Evolutionary conservation across 1,140 invertebrate genomes (phyloP), one percentile per base, ranked within the genome.

Genomic region (Kradibia gibbosae): DNA sequence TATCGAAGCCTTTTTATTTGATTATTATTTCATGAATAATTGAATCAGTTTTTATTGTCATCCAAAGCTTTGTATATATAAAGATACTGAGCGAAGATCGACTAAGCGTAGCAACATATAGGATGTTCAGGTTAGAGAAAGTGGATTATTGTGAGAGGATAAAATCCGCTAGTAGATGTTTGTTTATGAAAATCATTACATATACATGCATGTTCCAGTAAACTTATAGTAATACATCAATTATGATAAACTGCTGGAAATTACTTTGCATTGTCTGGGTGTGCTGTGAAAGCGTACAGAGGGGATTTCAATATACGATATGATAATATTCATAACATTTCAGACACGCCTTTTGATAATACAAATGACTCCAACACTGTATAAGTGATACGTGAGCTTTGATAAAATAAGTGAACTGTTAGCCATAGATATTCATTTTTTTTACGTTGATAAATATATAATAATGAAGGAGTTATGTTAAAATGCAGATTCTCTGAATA

Each of bases 191-290:
- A 81, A 75, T 60, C 55, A 3, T 53, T 71, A 42, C 8, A 39
- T 1, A 22, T 28, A 17, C 55, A 50, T 42, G 60, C n/a, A 55
- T 39, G 28, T 20, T 60, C 62, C 25, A 55, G n/a, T 80, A 80
- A 80, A 80, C 74, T 53, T 57, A 28, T 36, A 74, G 80, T 71
- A 77, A 81, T 81, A 76, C 39, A 81, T 81, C 80, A 81, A 71
- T 76, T 76, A 77, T 81, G 80, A 81, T 81, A 71, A 81, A 71
- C 62, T 67, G 73, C n/a, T 71, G 60, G 80, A 71, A 81, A 81
- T 81, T 81, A 81, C 72, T 70, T 67, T 10, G 62, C 55, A 81
- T 76, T 42, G 75, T 25, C 28, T 8, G 48, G n/a, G 36, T 31
- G 31, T 13, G 76, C 25, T 31, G 45, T 76, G n/a, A n/a, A 34